Base-by-base conservation (phyloP, 2,797 vertebrate genomes). In the Lutjanus argentimaculatus region DNA sequence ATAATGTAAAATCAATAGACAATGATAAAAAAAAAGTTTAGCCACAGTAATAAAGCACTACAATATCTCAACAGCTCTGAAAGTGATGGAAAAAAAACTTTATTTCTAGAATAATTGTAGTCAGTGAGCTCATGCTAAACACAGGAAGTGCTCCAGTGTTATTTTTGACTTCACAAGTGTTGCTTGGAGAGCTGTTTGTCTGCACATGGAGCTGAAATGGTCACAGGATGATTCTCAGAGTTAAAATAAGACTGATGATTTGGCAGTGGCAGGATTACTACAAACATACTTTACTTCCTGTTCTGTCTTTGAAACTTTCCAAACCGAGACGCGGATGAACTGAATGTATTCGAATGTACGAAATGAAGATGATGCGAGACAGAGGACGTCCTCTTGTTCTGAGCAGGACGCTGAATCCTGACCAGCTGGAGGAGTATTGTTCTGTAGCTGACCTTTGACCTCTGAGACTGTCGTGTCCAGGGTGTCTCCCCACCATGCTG, bases 371-470 rank as follows among this genome's bases (percentile, higher is more conserved):
- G 13, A 45, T n/a, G 10, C 51, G 56, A 12, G 46, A 46, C 46
- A 46, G 46, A 22, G 52, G 59, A 17, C 30, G 56, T 72, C 51
- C 36, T 36, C 22, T 51, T 10, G 14, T 30, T 40, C 57, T 53
- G 13, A 64, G 42, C 40, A 12, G 46, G 43, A n/a, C 0, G 10
- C 42, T 59, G 45, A 67, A 61, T 55, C 80, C 52, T 0, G 8
- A 36, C 53, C 84, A 80, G 51, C 73, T 79, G 69, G 67, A 64
- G 16, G 63, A 19, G 9, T n/a, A 11, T 53, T 53, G 62, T n/a
- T 64, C 49, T 68, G 53, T 11, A 4, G 22, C 40, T 83, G 80
- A 52, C 75, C 88, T 86, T 66, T 85, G 82, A 85, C 82, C 84
- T 53, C 66, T 72, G 64, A 70, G 62, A 59, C 64, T 17, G 16